These are phyloP conservation scores for Pyrocoelia pectoralis DNA, from an alignment of 2,888 invertebrate genomes.

Conservation along the genomic window DNA sequence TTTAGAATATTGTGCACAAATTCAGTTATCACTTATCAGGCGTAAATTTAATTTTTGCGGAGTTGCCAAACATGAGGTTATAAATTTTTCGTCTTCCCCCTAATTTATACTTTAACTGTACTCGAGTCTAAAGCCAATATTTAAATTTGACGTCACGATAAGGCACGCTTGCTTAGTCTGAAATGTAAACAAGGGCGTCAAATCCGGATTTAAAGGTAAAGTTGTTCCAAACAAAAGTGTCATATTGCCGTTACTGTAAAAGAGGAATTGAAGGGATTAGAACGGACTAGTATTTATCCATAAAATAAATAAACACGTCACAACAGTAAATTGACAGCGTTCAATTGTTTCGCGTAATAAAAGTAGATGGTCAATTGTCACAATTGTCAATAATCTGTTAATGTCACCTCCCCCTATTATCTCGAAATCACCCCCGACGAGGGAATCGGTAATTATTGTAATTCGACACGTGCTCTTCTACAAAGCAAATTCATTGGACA, in stretches of 20 bases:
- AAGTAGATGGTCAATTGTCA: too few species aligned
- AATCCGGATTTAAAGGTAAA: slow-evolving; percentile 16
- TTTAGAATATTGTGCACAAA: background rate
- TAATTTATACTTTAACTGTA: background rate
- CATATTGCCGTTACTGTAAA: slow-evolving; percentile 1
- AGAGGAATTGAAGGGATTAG: background rate
- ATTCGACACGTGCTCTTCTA: too few species aligned
- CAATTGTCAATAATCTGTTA: too few species aligned
- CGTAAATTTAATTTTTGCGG: background rate
- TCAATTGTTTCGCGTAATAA: too few species aligned
- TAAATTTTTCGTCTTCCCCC: background rate
- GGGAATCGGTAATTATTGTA: too few species aligned
- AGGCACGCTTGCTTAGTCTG: slow-evolving; percentile 28
- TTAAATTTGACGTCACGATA: slow-evolving; percentile 30
- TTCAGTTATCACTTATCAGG: too few species aligned
- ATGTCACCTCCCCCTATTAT: too few species aligned
- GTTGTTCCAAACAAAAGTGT: slow-evolving; percentile 9
- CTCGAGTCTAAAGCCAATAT: slow-evolving; percentile 24
- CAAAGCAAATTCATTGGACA: background rate
- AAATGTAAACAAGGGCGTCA: slow-evolving; percentile 25
- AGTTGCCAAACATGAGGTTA: background rate
- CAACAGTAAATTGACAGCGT: too few species aligned
- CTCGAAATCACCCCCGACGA: too few species aligned
- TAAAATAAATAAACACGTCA: too few species aligned
- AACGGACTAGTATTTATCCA: too few species aligned